Evolutionary conservation across 2,797 vertebrate genomes (phyloP).

Genomic region (Eurystomus glaucurus): DNA sequence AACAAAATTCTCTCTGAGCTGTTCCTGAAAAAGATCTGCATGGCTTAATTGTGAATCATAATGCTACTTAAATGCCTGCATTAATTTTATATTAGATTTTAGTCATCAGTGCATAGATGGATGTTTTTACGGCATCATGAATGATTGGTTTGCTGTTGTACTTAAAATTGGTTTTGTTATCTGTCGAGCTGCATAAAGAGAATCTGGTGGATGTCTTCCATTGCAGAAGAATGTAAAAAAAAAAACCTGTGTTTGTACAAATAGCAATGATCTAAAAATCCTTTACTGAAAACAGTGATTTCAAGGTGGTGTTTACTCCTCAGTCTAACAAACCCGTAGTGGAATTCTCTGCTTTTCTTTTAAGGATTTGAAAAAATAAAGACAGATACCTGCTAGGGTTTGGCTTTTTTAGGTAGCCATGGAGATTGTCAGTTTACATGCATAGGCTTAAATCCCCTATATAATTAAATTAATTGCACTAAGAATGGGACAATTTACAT

Average conservation of each 20-base stretch:
- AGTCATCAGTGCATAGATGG: not conserved
- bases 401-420: not conserved
- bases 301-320: not conserved
- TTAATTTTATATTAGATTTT: constrained; percentile 62
- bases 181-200: not conserved
- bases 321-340: not conserved
- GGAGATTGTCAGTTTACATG: not conserved
- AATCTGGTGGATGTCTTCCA: not conserved
- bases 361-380: not conserved
- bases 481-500: not conserved
- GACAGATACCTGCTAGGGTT: not conserved
- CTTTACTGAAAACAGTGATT: not conserved
- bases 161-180: constrained; percentile 42
- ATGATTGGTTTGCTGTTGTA: constrained; percentile 47
- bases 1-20: not conserved
- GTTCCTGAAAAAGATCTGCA: constrained; percentile 10
- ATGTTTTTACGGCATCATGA: constrained; percentile 56
- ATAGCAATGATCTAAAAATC: not conserved
- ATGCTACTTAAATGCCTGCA: constrained; percentile 16
- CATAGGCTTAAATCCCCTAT: not conserved
- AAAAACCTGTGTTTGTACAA: not conserved
- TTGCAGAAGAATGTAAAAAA: not conserved
- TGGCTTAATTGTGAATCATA: constrained; percentile 41
- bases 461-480: not conserved
- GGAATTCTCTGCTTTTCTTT: constrained; percentile 7